Evolutionary conservation across 2,797 vertebrate species (phyloP).

Genomic region (Sebastes kiyomatsui): DNA sequence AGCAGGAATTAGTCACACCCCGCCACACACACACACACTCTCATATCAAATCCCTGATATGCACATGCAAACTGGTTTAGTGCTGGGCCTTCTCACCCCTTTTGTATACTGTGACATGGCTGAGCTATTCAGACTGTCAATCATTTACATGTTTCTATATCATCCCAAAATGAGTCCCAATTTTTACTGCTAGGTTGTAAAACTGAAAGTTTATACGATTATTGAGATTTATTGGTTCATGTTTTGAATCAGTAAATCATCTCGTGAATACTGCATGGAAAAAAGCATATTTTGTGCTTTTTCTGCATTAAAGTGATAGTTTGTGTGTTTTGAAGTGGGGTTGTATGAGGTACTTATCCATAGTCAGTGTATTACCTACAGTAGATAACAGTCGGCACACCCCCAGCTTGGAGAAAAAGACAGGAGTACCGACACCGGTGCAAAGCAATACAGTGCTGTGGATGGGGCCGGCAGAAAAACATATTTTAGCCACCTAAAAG

Average conservation of each 20-base stretch:
- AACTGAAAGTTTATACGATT: background rate
- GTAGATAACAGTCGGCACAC: rapidly evolving
- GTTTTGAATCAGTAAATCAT: background rate
- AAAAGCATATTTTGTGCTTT: background rate
- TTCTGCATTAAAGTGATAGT: background rate
- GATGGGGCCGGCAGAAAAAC: rapidly evolving
- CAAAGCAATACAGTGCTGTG: too few species aligned
- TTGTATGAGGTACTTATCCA: too few species aligned
- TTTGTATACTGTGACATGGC: slow-evolving; percentile 47
- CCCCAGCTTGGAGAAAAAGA: too few species aligned
- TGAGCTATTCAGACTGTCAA: slow-evolving; percentile 12
- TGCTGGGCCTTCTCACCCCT: slow-evolving; percentile 20
- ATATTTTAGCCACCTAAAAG: too few species aligned
- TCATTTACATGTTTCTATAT: slow-evolving; percentile 33
- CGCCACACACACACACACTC: slow-evolving; percentile 62
- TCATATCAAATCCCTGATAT: slow-evolving; percentile 46
- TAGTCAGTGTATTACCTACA: too few species aligned
- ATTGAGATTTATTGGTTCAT: background rate
- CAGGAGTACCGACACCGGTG: too few species aligned
- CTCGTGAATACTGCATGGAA: background rate
- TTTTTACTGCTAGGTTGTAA: background rate
- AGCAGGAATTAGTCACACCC: slow-evolving; percentile 77
- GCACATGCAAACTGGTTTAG: slow-evolving; percentile 59
- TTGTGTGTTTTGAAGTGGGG: too few species aligned
- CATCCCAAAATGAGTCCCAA: background rate